Base-by-base conservation (phyloP, 92 coral and sea anemone genomes). In the Porites cylindrica region DNA sequence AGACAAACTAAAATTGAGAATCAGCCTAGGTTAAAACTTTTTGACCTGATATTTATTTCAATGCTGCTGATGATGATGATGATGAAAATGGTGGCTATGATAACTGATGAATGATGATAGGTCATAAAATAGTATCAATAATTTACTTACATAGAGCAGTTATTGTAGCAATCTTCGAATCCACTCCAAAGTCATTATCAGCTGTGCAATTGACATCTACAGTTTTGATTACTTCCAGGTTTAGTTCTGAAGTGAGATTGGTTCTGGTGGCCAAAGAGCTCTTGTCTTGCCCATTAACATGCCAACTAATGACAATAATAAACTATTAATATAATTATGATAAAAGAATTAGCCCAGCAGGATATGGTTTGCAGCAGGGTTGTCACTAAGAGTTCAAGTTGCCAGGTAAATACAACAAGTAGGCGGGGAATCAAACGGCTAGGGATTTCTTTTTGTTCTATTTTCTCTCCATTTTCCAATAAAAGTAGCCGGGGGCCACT, bases 181-280 rank as follows among this genome's bases (percentile, higher is more conserved):
- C 87, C 24, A 21, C 8, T 32, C 74, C 81, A 73, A 59, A 81
- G 6, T 63, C 82, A 90, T 90, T 90, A 23, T 63, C 58, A 18
- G 91, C 93, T 10, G 77, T 70, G 38, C 93, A 90, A 12, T 88
- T 88, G 6, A 83, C 80, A 23, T 72, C 29, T 83, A 73, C 50
- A 24, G 62, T 63, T 52, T 10, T 16, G 11, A 4, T 20, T n/a
- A 72, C 80, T 63, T 60, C 18, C 17, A 83, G 50, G 9, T 1
- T 47, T 29, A 83, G 19, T 23, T 73, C 61, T 47, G 87, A 83
- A 61, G 71, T 62, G 18, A 50, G 75, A 70, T 74, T 74, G 58
- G 67, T 83, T 75, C 73, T 71, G 52, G 52, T 62, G 51, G 64
- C 80, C 29, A 63, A 17, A 5, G 10, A 24, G 12, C 62, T 61